phyloP scores from a whole-genome alignment of 2,888 invertebrate species.

The Drosophila melanocephala region DNA sequence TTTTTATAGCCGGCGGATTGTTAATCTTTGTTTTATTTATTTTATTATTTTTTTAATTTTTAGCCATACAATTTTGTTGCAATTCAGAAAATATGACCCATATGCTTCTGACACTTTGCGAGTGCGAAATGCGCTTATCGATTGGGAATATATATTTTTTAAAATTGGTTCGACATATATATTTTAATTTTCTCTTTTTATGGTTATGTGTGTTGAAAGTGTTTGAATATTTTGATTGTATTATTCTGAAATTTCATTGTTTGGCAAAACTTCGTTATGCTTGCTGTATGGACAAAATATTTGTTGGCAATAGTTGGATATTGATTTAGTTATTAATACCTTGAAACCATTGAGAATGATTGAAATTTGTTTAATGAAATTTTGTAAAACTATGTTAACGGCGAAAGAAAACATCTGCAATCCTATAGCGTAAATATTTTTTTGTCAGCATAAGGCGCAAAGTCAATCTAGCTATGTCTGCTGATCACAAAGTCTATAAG shows the following conservation, averaged over 20 bases:
- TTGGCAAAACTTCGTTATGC: slow-evolving; percentile 26
- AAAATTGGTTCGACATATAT: slow-evolving; percentile 42
- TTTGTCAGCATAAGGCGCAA: not conserved
- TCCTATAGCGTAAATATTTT: not conserved
- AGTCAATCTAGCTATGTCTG: not conserved
- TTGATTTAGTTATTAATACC: not conserved
- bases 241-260: slow-evolving; percentile 37
- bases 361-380: not conserved
- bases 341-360: not conserved
- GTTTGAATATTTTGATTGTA: slow-evolving; percentile 14
- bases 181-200: slow-evolving; percentile 11
- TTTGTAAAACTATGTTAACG: not conserved
- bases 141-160: slow-evolving; percentile 16
- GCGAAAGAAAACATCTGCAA: not conserved
- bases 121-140: slow-evolving; percentile 12
- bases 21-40: not conserved
- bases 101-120: slow-evolving; percentile 29
- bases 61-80: slow-evolving; percentile 54
- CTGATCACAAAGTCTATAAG: not conserved
- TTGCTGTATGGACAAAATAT: slow-evolving; percentile 53
- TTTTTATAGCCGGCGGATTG: slow-evolving; percentile 17
- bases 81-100: slow-evolving; percentile 40
- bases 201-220: slow-evolving; percentile 25
- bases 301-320: slow-evolving; percentile 39
- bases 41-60: slow-evolving; percentile 14